Evolutionary conservation across 2,113 vertebrate species (phyloP), one percentile per base, ranked within the genome.

Genomic region (Bagarius yarrelli): DNA sequence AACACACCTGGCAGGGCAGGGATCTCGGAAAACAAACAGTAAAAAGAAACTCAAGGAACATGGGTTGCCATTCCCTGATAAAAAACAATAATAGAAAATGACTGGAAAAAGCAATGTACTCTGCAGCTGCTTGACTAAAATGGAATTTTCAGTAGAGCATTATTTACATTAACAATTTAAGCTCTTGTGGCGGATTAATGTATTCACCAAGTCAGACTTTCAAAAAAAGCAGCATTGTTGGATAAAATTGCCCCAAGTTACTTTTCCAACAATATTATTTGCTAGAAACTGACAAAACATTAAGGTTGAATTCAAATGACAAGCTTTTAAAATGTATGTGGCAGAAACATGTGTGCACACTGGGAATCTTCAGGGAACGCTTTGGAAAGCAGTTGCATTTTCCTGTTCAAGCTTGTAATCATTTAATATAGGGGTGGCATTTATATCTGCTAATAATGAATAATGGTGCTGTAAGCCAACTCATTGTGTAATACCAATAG

Each of bases 401-500:
- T 76, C n/a, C 19, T 69, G 67, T 50, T 47, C 44, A 32, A 73
- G 25, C 27, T 47, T 75, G 30, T 80, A 71, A 64, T 63, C 16
- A 66, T n/a, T 70, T 70, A 56, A 71, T 71, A 71, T 53, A 55
- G 25, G 23, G 57, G 44, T 70, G 55, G 74, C 60, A 73, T 75
- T 78, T 71, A 71, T 57, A 56, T 50, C 63, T 57, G 30, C 15
- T 81, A 72, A 77, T 81, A 81, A 84, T 81, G 66, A 84, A 52
- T 78, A 61, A 81, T 78, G 61, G 57, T 73, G 47, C 74, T 64
- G 40, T 84, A 84, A 84, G 78, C 79, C 78, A 57, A 32, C 53
- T 67, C 72, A 80, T 74, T 84, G 83, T 81, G 79, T 59, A 77
- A 78, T 64, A 66, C 25, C 73, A 84, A 77, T 80, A 52, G 70